phyloP scores from a whole-genome alignment of 1,140 invertebrate species.

The Macrobrachium rosenbergii region DNA sequence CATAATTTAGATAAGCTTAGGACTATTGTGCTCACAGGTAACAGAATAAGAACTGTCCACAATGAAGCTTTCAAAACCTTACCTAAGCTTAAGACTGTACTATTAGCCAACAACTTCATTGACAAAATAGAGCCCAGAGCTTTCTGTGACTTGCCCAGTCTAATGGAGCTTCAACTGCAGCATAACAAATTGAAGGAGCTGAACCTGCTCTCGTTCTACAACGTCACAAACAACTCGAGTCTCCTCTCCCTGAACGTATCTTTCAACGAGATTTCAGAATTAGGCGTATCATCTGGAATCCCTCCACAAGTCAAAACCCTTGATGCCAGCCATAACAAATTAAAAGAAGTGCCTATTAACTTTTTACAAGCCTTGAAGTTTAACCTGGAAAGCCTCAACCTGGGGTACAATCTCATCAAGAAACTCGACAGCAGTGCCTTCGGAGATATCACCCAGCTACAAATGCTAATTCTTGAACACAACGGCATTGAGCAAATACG shows the following conservation, averaged over 20 bases:
- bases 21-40: slow-evolving; percentile 80
- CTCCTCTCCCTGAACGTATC: slow-evolving; percentile 83
- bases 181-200: slow-evolving; percentile 80
- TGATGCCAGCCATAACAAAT: slow-evolving; percentile 69
- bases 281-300: slow-evolving; percentile 87
- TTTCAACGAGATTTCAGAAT: slow-evolving; percentile 79
- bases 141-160: slow-evolving; percentile 78
- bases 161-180: slow-evolving; percentile 81
- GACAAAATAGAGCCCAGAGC: slow-evolving; percentile 70
- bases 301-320: slow-evolving; percentile 75
- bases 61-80: slow-evolving; percentile 77
- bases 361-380: slow-evolving; percentile 76
- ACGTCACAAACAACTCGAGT: slow-evolving; percentile 80
- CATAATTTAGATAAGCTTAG: slow-evolving; percentile 76
- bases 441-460: slow-evolving; percentile 70
- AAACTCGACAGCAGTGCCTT: slow-evolving; percentile 81
- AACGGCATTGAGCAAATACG: slow-evolving; percentile 82
- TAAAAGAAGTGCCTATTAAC: slow-evolving; percentile 77
- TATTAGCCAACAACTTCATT: slow-evolving; percentile 74
- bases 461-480: slow-evolving; percentile 81
- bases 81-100: slow-evolving; percentile 78
- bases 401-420: slow-evolving; percentile 82
- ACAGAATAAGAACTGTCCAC: slow-evolving; percentile 77
- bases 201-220: slow-evolving; percentile 82
- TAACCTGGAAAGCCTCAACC: slow-evolving; percentile 77